These are phyloP conservation scores for Theristicus caerulescens DNA, from an alignment of 2,113 vertebrate genomes.

Conservation along the genomic window DNA sequence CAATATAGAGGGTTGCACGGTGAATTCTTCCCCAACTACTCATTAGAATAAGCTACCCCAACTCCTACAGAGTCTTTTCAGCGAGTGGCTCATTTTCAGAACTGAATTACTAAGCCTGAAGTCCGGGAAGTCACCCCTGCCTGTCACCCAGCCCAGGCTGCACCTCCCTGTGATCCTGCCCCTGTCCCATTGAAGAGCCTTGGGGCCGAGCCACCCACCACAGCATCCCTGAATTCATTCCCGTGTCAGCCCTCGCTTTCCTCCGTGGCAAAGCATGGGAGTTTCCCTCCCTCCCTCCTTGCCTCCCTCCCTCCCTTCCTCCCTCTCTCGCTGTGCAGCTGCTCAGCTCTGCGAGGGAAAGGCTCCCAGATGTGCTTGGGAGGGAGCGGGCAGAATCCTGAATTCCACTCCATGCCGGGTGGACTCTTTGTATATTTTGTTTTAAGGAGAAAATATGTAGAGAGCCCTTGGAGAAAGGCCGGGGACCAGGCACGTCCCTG, in stretches of 20 bases:
- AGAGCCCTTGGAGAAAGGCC: background rate
- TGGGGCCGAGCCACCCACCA: rapidly evolving
- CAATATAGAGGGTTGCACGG: rapidly evolving
- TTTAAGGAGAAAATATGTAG: constrained; percentile 30
- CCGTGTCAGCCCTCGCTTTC: background rate
- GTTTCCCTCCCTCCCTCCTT: background rate
- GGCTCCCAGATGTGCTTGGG: constrained; percentile 56
- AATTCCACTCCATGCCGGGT: constrained; percentile 6
- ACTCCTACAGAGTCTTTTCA: background rate
- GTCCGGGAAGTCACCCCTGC: background rate
- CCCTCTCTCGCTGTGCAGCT: background rate
- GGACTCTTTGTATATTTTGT: constrained; percentile 63
- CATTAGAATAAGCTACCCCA: background rate
- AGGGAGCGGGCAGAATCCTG: constrained; percentile 21
- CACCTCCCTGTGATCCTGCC: background rate
- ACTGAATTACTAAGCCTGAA: background rate
- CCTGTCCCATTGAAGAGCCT: background rate
- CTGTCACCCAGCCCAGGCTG: background rate
- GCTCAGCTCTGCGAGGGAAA: constrained; percentile 42
- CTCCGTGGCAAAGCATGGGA: background rate
- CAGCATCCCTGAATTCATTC: background rate
- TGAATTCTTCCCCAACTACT: background rate
- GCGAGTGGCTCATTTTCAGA: background rate
- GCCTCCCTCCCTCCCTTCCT: background rate
- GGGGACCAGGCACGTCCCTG: background rate